A percentile compares a stretch with the other conserved stretches of the same genome.
These are phyloP conservation scores for Popillia japonica DNA, from an alignment of 1,140 invertebrate genomes.

Conservation along the genomic window DNA sequence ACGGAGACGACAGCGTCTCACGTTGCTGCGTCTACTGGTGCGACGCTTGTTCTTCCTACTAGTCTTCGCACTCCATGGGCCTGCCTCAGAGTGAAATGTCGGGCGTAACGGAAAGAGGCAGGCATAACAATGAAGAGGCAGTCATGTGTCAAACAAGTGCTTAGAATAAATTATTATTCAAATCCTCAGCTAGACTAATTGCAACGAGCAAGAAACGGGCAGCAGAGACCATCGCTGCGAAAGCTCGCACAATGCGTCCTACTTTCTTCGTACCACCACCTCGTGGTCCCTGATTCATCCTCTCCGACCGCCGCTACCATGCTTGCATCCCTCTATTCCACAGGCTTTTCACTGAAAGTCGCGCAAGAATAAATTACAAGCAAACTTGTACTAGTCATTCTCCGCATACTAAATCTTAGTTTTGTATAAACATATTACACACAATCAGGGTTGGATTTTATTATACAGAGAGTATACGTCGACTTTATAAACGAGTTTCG, in stretches of 20 bases:
- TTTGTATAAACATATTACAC: constrained; percentile 54
- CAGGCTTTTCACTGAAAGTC: constrained; percentile 45
- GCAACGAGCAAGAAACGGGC: constrained; percentile 53
- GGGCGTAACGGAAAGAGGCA: constrained; percentile 36
- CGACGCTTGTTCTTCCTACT: not conserved
- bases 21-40: not conserved
- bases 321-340: constrained; percentile 6
- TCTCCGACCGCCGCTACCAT: not conserved
- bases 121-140: constrained; percentile 49
- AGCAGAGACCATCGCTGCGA: constrained; percentile 43
- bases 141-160: constrained; percentile 51
- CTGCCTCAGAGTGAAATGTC: constrained; percentile 8
- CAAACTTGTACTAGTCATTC: constrained; percentile 49
- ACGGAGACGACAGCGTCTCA: not conserved
- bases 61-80: not conserved
- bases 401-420: constrained; percentile 52
- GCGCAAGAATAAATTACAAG: constrained; percentile 54
- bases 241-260: constrained; percentile 46
- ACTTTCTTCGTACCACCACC: not conserved
- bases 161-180: constrained; percentile 54
- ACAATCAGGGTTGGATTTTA: constrained; percentile 51
- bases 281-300: not conserved
- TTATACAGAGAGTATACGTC: constrained; percentile 44
- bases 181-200: constrained; percentile 54
- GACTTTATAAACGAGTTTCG: constrained; percentile 49